Base-by-base conservation (phyloP, 2,797 vertebrate genomes). In the Diglossa cyanea region DNA sequence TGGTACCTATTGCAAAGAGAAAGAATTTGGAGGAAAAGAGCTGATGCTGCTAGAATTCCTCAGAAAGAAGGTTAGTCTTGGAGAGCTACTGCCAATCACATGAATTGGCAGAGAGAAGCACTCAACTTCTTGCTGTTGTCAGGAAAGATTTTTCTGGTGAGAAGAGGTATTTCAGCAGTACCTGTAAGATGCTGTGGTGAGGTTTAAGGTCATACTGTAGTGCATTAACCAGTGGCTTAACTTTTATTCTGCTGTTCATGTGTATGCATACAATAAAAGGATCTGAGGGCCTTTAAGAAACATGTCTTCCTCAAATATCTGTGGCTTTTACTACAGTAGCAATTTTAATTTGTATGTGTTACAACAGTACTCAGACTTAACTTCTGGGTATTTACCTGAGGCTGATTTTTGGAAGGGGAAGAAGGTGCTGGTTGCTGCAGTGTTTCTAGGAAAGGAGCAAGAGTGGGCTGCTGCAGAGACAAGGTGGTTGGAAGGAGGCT, bases 341-440 rank as follows among this genome's bases (percentile, higher is more conserved):
- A 47, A 40, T 79, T 77, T 42, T 55, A 37, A 45, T 82, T 73
- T 47, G 24, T 65, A 9, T 62, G 9, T 86, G 30, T 85, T 83
- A 42, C 35, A 84, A 7, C 31, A 45, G 3, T 48, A 11, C n/a
- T 73, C 17, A 35, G 33, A 14, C 39, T 76, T 48, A 26, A 8
- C 10, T 87, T 33, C 53, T 70, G 65, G 26, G 6, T 70, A 33
- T 0, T 0, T 74, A n/a, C 45, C 35, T 61, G 68, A 67, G 74
- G 37, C n/a, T 76, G 63, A 39, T 35, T 71, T 87, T 70, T 80
- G 42, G 42, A 90, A 81, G 31, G 45, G 45, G n/a, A 65, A n/a
- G 42, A 57, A 72, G 7, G 7, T 54, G 33, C 31, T 54, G 13
- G 2, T 57, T 95, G 47, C 54, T 87, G 39, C 4, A 0, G 1